A percentile compares a stretch with the other conserved stretches of the same genome.
These are phyloP conservation scores for Melanerpes aurifrons DNA, from an alignment of 2,113 vertebrate species.

Conservation along the genomic window DNA sequence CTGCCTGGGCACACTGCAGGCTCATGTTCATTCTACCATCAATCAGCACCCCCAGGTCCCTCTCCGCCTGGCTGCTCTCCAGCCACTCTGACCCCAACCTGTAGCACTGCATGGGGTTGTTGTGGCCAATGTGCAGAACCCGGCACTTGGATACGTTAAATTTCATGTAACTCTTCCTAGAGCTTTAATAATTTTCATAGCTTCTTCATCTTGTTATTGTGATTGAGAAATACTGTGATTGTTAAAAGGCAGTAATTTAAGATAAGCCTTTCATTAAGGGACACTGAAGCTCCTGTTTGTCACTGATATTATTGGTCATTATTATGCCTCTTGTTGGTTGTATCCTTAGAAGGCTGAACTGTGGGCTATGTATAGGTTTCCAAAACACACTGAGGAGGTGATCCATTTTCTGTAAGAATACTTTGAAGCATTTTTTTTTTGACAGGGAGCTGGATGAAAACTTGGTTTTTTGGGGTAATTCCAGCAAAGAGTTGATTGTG, in stretches of 20 bases:
- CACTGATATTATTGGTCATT: not conserved
- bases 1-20: no score
- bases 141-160: no score
- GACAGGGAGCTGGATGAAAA: conserved; percentile 53
- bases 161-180: conserved; percentile 15
- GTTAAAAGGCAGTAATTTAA: not conserved
- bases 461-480: conserved; percentile 69
- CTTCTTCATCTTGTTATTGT: not conserved
- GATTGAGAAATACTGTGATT: no score
- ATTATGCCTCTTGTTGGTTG: not conserved
- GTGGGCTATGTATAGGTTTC: not conserved
- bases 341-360: conserved; percentile 28
- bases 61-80: no score
- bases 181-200: conserved; percentile 22
- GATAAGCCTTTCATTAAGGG: not conserved
- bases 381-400: not conserved
- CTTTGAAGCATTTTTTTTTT: conserved; percentile 28
- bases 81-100: no score
- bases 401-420: conserved; percentile 59
- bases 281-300: not conserved
- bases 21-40: no score
- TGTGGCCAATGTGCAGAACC: no score
- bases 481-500: conserved; percentile 75
- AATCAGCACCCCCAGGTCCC: no score
- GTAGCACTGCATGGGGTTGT: no score